Percentiles rank a stretch among this genome's conserved stretches.
These are phyloP conservation scores for Campoplex capitator DNA, from an alignment of 2,888 invertebrate species.

Conservation along the genomic window DNA sequence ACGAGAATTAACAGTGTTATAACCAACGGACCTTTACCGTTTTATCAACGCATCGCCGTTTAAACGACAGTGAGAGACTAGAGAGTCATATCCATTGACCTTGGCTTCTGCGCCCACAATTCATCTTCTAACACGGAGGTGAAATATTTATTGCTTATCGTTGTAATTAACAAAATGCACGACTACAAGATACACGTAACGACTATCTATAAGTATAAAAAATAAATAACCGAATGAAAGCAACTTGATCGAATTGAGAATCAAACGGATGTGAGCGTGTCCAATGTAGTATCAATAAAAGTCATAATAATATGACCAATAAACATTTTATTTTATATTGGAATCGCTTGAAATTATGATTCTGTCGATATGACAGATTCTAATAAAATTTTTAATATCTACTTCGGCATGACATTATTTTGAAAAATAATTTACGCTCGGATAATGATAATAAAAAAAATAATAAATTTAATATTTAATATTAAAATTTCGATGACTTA, in stretches of 20 bases:
- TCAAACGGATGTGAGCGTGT: too few relatives aligned
- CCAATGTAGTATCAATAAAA: too few relatives aligned
- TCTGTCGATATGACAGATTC: too few relatives aligned
- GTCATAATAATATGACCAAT: neutral
- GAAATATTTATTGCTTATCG: conserved; percentile 34
- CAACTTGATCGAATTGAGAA: neutral
- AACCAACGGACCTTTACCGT: conserved; percentile 47
- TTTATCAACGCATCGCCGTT: conserved; percentile 71
- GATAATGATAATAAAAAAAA: neutral
- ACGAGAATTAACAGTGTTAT: conserved; percentile 60
- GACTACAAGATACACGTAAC: neutral
- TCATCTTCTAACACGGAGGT: conserved; percentile 53
- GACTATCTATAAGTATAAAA: neutral
- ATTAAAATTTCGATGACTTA: conserved; percentile 82
- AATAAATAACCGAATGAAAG: neutral
- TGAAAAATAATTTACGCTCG: neutral
- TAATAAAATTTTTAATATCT: too few relatives aligned
- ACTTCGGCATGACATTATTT: neutral
- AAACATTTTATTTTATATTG: neutral
- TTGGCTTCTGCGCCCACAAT: conserved; percentile 73
- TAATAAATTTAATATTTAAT: neutral
- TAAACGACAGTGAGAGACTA: conserved; percentile 72
- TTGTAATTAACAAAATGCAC: conserved; percentile 40
- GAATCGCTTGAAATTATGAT: neutral
- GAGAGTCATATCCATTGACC: conserved; percentile 80